A percentile compares a stretch with the other conserved stretches of the same genome.
Evolutionary conservation across 2,113 vertebrate species (phyloP).

Genomic region (Gila orcuttii): DNA sequence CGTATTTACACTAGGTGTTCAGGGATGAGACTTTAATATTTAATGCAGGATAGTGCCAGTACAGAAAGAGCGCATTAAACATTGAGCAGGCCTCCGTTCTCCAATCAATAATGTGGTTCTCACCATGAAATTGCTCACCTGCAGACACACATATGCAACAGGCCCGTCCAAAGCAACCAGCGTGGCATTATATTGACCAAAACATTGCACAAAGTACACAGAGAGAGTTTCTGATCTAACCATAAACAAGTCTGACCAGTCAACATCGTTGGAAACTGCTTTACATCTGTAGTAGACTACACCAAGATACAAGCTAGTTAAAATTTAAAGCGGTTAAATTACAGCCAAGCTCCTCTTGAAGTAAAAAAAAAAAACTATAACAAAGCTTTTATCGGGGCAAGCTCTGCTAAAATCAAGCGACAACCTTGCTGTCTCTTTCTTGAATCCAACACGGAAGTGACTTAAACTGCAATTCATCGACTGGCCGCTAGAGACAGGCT

Average conservation of each 20-base stretch:
- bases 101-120: constrained; percentile 53
- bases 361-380: neutral
- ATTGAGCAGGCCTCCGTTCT: constrained; percentile 54
- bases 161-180: constrained; percentile 13
- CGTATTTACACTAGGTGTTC: constrained; percentile 3
- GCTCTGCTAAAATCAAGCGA: neutral
- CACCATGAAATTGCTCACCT: constrained; percentile 60
- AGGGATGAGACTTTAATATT: constrained; percentile 52
- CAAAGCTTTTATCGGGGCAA: neutral
- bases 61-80: constrained; percentile 63
- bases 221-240: neutral
- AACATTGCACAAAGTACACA: neutral
- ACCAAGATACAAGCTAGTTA: neutral
- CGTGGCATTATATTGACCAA: constrained; percentile 18
- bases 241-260: neutral
- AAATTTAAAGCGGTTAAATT: neutral
- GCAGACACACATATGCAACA: constrained; percentile 21
- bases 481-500: too few species aligned
- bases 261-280: neutral
- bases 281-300: neutral
- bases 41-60: constrained; percentile 56
- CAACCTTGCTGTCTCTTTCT: too few species aligned
- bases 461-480: too few species aligned
- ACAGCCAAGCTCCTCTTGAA: neutral
- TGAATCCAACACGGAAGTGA: too few species aligned